Percentiles rank a stretch among this genome's conserved stretches.
Evolutionary conservation across 2,888 invertebrate species (phyloP).

Genomic region (Xestia rhomboidea): DNA sequence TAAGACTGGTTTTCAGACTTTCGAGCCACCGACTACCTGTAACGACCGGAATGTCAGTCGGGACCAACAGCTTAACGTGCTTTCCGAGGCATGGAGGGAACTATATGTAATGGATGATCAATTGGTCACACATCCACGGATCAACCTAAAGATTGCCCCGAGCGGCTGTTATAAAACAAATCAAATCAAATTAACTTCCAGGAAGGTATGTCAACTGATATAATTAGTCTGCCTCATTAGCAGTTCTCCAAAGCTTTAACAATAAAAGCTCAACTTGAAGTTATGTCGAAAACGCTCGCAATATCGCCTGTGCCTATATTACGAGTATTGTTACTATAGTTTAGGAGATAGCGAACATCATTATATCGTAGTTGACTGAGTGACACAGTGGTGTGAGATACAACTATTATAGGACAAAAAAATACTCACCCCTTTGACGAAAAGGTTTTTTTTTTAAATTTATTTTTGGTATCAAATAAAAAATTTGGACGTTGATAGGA

Average conservation of each 20-base stretch:
- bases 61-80: too few species aligned
- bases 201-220: not conserved
- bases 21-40: too few species aligned
- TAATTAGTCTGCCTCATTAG: slow-evolving; percentile 36
- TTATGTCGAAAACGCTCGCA: slow-evolving; percentile 48
- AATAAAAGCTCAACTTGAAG: slow-evolving; percentile 19
- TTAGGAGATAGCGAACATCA: slow-evolving; percentile 71
- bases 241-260: slow-evolving; percentile 12
- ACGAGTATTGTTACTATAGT: slow-evolving; percentile 68
- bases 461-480: slow-evolving; percentile 3
- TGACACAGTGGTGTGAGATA: slow-evolving; percentile 65
- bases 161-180: too few species aligned
- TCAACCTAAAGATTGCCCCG: too few species aligned
- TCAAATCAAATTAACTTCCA: too few species aligned
- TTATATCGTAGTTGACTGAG: slow-evolving; percentile 64
- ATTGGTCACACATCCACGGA: too few species aligned
- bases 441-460: not conserved
- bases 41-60: too few species aligned
- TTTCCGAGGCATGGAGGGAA: too few species aligned
- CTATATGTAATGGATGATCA: too few species aligned
- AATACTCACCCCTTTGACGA: not conserved
- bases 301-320: slow-evolving; percentile 53
- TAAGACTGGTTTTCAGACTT: too few species aligned
- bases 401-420: slow-evolving; percentile 28
- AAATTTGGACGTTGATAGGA: slow-evolving; percentile 30